phyloP scores from a whole-genome alignment of 1,140 invertebrate species.

The Drosophila kepulauana region DNA sequence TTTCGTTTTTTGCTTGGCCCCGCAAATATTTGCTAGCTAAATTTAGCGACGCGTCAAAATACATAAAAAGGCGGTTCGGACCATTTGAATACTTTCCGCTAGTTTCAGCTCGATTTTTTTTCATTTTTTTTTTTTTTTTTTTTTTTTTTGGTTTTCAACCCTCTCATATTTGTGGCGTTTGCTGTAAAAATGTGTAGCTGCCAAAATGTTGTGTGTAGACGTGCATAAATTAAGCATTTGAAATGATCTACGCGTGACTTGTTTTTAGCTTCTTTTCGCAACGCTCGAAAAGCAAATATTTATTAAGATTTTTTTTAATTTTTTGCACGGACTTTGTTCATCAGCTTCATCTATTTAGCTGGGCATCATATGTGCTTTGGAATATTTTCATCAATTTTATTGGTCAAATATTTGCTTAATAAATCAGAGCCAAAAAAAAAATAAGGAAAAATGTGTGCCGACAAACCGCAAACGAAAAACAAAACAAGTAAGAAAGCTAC shows the following conservation, averaged over 20 bases:
- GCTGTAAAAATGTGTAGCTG: constrained; percentile 60
- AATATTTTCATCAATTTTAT: constrained; percentile 70
- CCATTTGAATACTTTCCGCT: constrained; percentile 58
- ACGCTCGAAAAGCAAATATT: constrained; percentile 34
- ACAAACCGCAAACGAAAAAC: constrained; percentile 10
- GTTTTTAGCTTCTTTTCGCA: constrained; percentile 32
- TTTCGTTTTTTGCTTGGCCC: constrained; percentile 6
- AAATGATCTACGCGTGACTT: constrained; percentile 63
- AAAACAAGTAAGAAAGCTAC: too few species aligned
- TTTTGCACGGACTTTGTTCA: background rate
- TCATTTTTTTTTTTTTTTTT: constrained; percentile 12
- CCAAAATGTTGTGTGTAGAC: constrained; percentile 50
- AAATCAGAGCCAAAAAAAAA: constrained; percentile 50
- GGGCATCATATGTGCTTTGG: background rate
- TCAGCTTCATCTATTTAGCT: too few species aligned
- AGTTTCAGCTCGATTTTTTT: constrained; percentile 49
- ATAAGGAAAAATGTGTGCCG: background rate
- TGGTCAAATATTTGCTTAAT: constrained; percentile 72
- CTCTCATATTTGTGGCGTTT: constrained; percentile 31
- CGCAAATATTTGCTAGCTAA: constrained; percentile 78
- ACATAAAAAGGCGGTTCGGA: constrained; percentile 55
- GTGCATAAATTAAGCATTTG: constrained; percentile 66
- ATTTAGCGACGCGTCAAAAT: constrained; percentile 74
- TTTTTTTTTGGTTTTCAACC: too few species aligned
- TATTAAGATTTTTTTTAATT: constrained; percentile 15